Percentiles rank a stretch among this genome's conserved stretches.
Evolutionary conservation across 2,797 vertebrate genomes (phyloP).

Genomic region (Lerista edwardsae): DNA sequence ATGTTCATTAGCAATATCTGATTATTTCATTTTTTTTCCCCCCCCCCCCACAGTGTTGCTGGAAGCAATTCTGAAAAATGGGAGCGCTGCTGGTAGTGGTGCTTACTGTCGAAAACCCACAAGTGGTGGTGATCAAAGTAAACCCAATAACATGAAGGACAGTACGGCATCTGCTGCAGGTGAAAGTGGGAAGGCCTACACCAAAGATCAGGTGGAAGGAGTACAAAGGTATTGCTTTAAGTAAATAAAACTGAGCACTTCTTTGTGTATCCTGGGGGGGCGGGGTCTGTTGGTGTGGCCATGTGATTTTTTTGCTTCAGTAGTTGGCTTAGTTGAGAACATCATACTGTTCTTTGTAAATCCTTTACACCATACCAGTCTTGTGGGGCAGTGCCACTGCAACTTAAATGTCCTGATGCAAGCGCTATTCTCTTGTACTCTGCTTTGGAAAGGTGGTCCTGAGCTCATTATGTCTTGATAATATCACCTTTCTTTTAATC

Average conservation of each 20-base stretch:
- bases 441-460: neutral
- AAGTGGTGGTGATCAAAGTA: constrained; percentile 72
- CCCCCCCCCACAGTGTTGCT: constrained; percentile 82
- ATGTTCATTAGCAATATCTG: neutral
- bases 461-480: neutral
- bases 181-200: constrained; percentile 87
- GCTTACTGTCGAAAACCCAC: constrained; percentile 81
- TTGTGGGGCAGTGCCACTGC: neutral
- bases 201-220: constrained; percentile 91
- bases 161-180: constrained; percentile 66
- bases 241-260: constrained; percentile 43
- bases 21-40: constrained; percentile 49
- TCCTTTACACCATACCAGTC: neutral
- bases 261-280: neutral
- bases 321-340: neutral
- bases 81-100: constrained; percentile 84
- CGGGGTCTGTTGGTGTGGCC: too few relatives aligned
- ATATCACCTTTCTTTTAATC: neutral
- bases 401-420: neutral
- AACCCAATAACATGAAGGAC: constrained; percentile 71
- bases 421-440: neutral
- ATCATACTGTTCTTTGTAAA: neutral
- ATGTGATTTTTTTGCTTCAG: neutral
- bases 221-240: constrained; percentile 86
- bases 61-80: constrained; percentile 89